Base-by-base conservation (phyloP, 2,113 vertebrate genomes). In the Turdus rufiventris region DNA sequence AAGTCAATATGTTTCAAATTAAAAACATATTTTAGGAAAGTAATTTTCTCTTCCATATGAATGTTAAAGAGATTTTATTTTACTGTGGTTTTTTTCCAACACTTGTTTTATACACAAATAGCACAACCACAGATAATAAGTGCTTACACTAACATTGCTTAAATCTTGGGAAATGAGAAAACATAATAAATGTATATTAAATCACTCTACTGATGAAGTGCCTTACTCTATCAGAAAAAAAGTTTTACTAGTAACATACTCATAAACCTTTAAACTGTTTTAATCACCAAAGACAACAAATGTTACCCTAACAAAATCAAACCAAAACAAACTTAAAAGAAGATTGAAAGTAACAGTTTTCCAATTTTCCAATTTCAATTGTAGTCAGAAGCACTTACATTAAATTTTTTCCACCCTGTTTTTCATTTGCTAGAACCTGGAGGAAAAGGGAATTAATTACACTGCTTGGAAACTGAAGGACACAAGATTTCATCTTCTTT, bases 1-100 rank as follows among this genome's bases (percentile, higher is more conserved):
- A 56, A 75, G 53, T 78, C 77, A 95, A 5, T 62, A 51, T 25
- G 65, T 57, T 94, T 82, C 77, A 93, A 96, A 95, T 89, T 72
- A 85, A 67, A 93, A 93, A 48, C 31, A 63, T 62, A 47, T 36
- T 84, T 81, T 78, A 67, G 4, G 13, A 84, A 84, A 78, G 51
- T 31, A 67, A 57, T 60, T 93, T 96, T 91, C 65, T 87, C 24
- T 81, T 63, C 23, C 18, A 61, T n/a, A 18, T 1, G 2, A 43
- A 75, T 17, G 9, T 42, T 51, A 18, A 73, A 63, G 17, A 54
- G 3, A 56, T 75, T 89, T 86, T 45, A 51, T 68, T 87, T 82
- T 63, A 75, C 34, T 34, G 0, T 2, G 2, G 1, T 19, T 82
- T 66, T 79, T 75, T 60, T 9, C 53, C 47, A 71, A 48, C 11